Conservation (phyloP, 2,113 vertebrate species). For the Anolis carolinensis region DNA sequence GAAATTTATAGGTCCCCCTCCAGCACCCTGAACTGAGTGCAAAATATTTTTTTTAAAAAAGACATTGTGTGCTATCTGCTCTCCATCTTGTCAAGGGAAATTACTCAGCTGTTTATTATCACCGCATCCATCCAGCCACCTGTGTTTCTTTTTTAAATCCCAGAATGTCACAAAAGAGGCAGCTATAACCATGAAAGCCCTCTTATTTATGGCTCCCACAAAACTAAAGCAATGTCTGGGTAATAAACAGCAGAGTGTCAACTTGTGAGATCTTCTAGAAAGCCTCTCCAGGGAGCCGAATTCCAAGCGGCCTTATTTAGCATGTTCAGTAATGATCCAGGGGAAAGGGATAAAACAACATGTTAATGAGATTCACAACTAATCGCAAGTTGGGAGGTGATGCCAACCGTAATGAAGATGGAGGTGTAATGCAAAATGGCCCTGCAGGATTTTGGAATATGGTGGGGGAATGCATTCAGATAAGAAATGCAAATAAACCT, state of each 20-base stretch:
- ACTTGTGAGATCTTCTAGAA: not conserved
- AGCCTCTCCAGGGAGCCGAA: not conserved
- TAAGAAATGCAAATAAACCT: not conserved
- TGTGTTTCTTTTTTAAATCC: not conserved
- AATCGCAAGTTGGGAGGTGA: not conserved
- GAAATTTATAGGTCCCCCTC: not conserved
- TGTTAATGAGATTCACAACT: not conserved
- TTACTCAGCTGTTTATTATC: not conserved
- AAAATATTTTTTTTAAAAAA: not conserved
- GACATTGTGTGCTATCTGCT: slow-evolving; percentile 5
- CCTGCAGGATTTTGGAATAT: not conserved
- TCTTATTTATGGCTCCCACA: not conserved
- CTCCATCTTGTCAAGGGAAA: slow-evolving; percentile 18
- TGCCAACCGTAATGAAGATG: not conserved
- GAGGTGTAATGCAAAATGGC: slow-evolving; percentile 17
- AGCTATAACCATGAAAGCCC: not conserved
- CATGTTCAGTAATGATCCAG: slow-evolving; percentile 7
- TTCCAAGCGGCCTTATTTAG: not conserved
- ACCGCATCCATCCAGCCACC: not conserved
- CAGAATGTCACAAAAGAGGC: not conserved
- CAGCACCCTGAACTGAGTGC: not conserved
- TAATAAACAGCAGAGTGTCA: not conserved
- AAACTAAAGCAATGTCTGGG: not conserved
- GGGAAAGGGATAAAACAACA: slow-evolving; percentile 11
- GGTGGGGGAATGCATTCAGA: slow-evolving; percentile 3